Evolutionary conservation across 2,797 vertebrate species (phyloP).

Genomic region (Falco novaeseelandiae): DNA sequence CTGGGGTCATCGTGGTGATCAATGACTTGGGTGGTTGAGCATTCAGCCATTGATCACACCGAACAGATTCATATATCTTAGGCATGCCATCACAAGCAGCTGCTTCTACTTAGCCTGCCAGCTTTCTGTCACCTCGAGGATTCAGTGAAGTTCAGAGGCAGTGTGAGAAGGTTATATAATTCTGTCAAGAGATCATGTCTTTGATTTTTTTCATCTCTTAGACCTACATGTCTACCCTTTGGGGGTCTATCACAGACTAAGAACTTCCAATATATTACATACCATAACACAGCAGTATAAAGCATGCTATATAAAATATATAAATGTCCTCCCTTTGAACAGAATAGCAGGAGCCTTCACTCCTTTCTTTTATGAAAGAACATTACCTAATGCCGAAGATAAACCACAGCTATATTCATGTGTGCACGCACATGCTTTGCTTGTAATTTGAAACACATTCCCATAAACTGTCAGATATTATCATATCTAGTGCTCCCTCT

Average conservation of each 20-base stretch:
- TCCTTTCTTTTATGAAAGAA: conserved; percentile 51
- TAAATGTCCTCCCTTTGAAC: conserved; percentile 53
- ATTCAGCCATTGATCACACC: conserved; percentile 31
- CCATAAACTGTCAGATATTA: conserved; percentile 10
- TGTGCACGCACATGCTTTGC: conserved; percentile 17
- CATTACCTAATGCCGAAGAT: conserved; percentile 39
- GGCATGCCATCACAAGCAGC: conserved; percentile 14
- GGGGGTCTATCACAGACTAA: conserved; percentile 46
- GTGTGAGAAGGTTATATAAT: conserved; percentile 51
- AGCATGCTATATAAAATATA: conserved; percentile 36
- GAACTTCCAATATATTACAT: conserved; percentile 62
- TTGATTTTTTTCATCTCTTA: conserved; percentile 54
- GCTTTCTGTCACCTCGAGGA: conserved; percentile 28
- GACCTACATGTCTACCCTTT: conserved; percentile 44
- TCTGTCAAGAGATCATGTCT: conserved; percentile 43
- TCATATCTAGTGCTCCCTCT: background rate
- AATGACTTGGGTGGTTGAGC: background rate
- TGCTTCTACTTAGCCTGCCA: conserved; percentile 39
- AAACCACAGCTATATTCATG: conserved; percentile 47
- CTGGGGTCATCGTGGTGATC: conserved; percentile 49
- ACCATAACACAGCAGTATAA: conserved; percentile 48
- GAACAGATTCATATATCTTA: conserved; percentile 8
- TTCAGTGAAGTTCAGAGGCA: conserved; percentile 39
- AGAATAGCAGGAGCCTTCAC: conserved; percentile 48
- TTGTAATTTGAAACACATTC: conserved; percentile 63